Conservation (phyloP, 2,888 invertebrate genomes). For the Chrysotoxum bicinctum region DNA sequence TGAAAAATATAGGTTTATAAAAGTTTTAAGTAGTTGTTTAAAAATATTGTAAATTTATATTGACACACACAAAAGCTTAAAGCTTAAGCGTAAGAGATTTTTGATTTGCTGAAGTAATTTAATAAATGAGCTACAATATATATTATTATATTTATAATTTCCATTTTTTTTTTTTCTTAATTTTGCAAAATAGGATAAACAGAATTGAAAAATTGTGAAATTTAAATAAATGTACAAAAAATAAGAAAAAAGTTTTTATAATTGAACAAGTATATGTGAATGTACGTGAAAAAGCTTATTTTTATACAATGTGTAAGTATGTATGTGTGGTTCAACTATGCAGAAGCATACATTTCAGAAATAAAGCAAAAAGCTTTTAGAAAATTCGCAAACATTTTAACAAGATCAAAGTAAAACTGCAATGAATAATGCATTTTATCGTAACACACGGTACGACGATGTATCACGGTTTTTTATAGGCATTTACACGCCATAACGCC, state of each 20-base stretch:
- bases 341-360: background rate
- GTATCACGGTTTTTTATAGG: too few relatives aligned
- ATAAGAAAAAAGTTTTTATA: background rate
- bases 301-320: background rate
- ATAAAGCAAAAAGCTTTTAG: background rate
- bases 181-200: conserved; percentile 46
- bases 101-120: background rate
- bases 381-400: background rate
- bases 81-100: conserved; percentile 35
- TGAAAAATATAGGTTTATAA: conserved; percentile 3
- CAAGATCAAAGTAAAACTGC: background rate
- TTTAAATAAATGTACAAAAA: background rate
- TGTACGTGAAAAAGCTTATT: background rate
- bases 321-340: background rate
- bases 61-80: conserved; percentile 43
- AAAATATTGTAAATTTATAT: conserved; percentile 4
- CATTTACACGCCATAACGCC: too few relatives aligned
- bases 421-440: too few relatives aligned
- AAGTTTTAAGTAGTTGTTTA: background rate
- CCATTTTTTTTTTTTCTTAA: background rate
- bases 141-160: background rate
- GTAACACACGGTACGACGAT: too few relatives aligned
- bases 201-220: conserved; percentile 1
- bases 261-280: background rate
- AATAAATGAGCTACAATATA: background rate